These are phyloP conservation scores for Eupithecia insigniata DNA, from an alignment of 2,888 invertebrate species.

Conservation along the genomic window DNA sequence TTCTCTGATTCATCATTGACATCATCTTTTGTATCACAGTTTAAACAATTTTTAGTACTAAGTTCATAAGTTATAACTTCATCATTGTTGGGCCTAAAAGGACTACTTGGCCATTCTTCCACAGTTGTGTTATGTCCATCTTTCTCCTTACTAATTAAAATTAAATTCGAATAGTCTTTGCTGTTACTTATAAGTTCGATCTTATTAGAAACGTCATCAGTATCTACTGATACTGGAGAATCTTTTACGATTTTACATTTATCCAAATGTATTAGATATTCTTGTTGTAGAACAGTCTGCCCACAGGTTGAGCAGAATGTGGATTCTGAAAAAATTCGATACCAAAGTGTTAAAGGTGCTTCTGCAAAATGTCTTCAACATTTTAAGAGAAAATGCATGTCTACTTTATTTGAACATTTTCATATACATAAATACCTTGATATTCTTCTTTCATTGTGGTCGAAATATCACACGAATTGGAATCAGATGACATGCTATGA, in stretches of 20 bases:
- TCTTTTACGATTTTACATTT: conserved; percentile 16
- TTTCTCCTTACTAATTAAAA: conserved; percentile 5
- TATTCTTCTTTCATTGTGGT: conserved; percentile 26
- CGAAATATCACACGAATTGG: conserved; percentile 49
- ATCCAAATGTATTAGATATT: conserved; percentile 20
- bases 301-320: conserved; percentile 29
- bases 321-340: conserved; percentile 34
- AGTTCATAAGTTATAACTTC: conserved; percentile 20
- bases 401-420: conserved; percentile 5
- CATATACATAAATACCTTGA: conserved; percentile 44
- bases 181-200: neutral
- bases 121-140: neutral
- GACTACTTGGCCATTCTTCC: conserved; percentile 29
- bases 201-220: neutral
- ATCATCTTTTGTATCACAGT: conserved; percentile 20
- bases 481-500: conserved; percentile 59
- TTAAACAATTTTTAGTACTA: conserved; percentile 36
- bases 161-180: neutral
- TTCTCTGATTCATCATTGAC: conserved; percentile 11
- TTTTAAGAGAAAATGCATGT: neutral
- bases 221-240: neutral
- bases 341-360: neutral
- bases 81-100: conserved; percentile 19
- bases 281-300: conserved; percentile 21
- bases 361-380: neutral